Conservation (phyloP, 2,113 vertebrate genomes). For the Tetrax tetrax region DNA sequence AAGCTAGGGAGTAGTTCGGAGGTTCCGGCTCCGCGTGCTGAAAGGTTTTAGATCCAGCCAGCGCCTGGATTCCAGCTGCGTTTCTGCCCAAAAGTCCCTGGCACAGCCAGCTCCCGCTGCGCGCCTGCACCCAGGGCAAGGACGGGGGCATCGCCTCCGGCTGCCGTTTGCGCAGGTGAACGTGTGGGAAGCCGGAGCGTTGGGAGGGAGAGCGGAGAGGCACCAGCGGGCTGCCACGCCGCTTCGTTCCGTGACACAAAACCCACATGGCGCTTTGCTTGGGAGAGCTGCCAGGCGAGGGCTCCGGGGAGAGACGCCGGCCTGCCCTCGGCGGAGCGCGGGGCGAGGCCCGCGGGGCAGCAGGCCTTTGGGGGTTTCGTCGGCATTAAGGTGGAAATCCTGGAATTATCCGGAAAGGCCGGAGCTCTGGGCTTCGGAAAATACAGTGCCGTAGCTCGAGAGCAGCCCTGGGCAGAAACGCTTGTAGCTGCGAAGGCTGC, state of each 20-base stretch:
- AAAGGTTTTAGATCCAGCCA: neutral
- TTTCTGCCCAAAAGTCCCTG: neutral
- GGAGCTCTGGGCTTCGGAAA: neutral
- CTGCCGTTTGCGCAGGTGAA: neutral
- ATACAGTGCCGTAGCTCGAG: neutral
- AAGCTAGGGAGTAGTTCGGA: neutral
- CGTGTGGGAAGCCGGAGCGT: neutral
- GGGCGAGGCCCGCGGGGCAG: neutral
- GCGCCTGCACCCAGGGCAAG: neutral
- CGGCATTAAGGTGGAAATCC: rapidly evolving
- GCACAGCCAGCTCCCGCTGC: neutral
- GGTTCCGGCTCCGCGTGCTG: neutral
- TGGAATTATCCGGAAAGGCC: neutral
- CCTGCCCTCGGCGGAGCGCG: neutral
- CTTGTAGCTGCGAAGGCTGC: neutral
- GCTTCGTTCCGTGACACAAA: neutral
- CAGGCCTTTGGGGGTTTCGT: neutral
- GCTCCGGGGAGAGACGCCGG: neutral
- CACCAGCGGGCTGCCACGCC: neutral
- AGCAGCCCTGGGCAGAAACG: neutral
- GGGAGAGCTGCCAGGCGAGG: neutral
- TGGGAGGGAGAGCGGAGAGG: neutral
- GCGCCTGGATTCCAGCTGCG: neutral
- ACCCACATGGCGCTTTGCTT: neutral
- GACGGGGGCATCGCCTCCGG: neutral